Base-by-base conservation (phyloP, 2,888 invertebrate genomes). In the Latrodectus elegans region DNA sequence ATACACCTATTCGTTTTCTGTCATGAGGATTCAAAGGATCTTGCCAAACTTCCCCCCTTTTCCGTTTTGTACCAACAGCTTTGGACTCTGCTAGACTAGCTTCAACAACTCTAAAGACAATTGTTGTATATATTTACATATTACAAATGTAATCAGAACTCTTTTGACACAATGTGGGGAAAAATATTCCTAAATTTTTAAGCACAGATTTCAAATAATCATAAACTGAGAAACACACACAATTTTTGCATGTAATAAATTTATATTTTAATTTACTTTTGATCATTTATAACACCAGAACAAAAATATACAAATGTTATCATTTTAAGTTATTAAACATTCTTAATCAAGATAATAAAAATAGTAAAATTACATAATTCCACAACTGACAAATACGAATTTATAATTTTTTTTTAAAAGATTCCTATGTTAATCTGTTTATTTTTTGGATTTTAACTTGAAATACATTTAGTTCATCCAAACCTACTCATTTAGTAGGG, bases 1-100 rank as follows among this genome's bases (percentile, higher is more conserved):
- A 92, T 68, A 90, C 90, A 3, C 91, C 91, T 52, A 90, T 90
- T 52, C 90, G 65, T 22, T 82, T 87, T 15, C 89, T 68, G 76
- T 92, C 92, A 83, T 92, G 91, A 1, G 92, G 88, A 90, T 93
- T 93, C 55, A 92, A 90, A 4, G 92, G 92, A 89, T 93, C 93
- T 22, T 92, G 91, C 92, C 92, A 92, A 12, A 92, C 89, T 89
- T 92, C 92, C 9, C 92, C 92, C 60, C 92, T 89, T 88, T 92
- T 92, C 51, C 92, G 89, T 87, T 92, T 92, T 15, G 92, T 92
- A 22, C 90, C 90, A 12, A 92, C 91, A 51, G 92, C 91, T 89
- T 92, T 92, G 73, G 91, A 91, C 84, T 93, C 93, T 15, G 92
- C 92, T 73, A 93, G 89, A 90, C 92, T 93, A 70, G 92, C 92